A percentile compares a stretch with the other conserved stretches of the same genome.
Evolutionary conservation across 2,113 vertebrate genomes (phyloP).

Genomic region (Saccopteryx bilineata): DNA sequence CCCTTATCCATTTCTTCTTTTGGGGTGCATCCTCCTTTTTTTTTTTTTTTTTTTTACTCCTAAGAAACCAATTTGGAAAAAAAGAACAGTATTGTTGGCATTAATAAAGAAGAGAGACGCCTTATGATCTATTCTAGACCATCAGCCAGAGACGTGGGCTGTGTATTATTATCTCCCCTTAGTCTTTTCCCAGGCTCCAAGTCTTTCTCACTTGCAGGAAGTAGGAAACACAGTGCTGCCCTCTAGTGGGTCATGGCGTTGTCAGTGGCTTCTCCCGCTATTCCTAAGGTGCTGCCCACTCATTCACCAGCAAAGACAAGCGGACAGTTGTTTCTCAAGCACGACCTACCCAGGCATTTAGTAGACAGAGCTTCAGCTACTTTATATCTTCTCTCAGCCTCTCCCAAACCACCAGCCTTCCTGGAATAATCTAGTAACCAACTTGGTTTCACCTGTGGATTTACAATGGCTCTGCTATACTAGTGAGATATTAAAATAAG

Average conservation of each 20-base stretch:
- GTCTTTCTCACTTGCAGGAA: background rate
- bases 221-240: background rate
- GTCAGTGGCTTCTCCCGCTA: background rate
- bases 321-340: background rate
- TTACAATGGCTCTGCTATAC: background rate
- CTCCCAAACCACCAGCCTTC: background rate
- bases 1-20: constrained; percentile 36
- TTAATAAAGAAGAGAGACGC: constrained; percentile 69
- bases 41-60: constrained; percentile 11
- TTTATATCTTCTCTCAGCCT: background rate
- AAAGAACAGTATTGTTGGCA: background rate
- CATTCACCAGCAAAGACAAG: background rate
- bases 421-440: background rate
- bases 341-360: background rate
- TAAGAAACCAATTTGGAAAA: background rate
- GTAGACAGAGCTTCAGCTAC: background rate
- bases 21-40: background rate
- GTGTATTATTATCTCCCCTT: background rate
- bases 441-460: constrained; percentile 1
- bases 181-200: background rate
- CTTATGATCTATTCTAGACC: constrained; percentile 33
- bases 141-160: background rate
- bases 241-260: background rate
- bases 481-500: constrained; percentile 24
- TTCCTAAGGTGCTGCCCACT: background rate